These are phyloP conservation scores for Sylvia borin DNA, from an alignment of 2,797 vertebrate genomes.

Conservation along the genomic window DNA sequence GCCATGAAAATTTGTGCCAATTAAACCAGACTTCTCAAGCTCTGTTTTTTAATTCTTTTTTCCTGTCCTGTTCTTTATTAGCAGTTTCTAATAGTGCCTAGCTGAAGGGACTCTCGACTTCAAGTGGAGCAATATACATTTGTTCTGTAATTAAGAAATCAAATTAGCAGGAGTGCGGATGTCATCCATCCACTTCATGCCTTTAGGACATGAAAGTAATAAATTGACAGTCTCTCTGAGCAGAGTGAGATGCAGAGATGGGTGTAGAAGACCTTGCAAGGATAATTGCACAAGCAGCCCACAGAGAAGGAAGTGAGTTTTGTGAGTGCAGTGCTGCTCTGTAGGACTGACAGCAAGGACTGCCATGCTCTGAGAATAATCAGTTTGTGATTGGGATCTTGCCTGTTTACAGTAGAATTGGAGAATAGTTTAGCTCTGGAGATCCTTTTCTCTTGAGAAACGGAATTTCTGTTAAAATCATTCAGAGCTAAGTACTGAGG, in stretches of 20 bases:
- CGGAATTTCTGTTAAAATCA: not conserved
- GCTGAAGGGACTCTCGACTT: not conserved
- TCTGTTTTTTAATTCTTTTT: not conserved
- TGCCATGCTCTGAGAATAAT: not conserved
- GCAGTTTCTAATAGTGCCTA: not conserved
- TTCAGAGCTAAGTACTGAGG: not conserved
- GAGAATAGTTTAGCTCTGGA: not conserved
- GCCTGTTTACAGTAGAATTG: not conserved
- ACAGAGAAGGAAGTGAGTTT: not conserved
- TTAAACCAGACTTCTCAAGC: not conserved
- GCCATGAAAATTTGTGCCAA: not conserved
- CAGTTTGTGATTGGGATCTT: not conserved
- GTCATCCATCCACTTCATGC: slow-evolving; percentile 25
- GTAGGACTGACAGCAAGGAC: not conserved
- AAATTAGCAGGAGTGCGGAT: not conserved
- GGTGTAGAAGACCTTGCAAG: not conserved
- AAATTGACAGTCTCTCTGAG: not conserved
- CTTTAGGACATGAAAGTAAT: slow-evolving; percentile 48
- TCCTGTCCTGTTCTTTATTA: not conserved
- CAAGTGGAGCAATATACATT: not conserved
- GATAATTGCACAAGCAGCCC: not conserved
- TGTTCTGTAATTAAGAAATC: slow-evolving; percentile 62
- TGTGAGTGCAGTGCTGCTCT: not conserved
- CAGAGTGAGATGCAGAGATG: not conserved
- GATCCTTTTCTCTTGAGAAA: not conserved